Evolutionary conservation across 2,888 invertebrate genomes (phyloP), one percentile per base, ranked within the genome.

Genomic region (Drosophila mimetica): DNA sequence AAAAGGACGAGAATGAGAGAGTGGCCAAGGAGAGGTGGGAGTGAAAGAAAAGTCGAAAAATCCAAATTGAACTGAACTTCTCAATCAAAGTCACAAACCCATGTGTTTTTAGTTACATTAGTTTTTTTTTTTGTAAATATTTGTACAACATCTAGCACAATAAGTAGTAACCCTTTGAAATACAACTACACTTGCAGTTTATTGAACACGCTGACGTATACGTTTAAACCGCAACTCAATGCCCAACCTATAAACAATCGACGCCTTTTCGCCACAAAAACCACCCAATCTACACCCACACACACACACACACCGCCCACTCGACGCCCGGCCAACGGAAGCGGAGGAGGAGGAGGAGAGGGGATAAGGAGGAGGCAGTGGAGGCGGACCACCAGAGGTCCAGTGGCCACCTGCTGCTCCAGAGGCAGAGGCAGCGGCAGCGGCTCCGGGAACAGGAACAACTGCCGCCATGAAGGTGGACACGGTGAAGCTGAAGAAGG

Each of bases 401-500:
- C n/a, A n/a, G n/a, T 34, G 46, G 66, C 46, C 52, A 63, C 64
- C 64, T 44, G 44, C 66, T 44, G 46, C 66, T 47, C 41, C 32
- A 25, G 20, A n/a, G n/a, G n/a, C n/a, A n/a, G n/a, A n/a, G n/a
- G n/a, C n/a, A 25, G 20, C 28, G 8, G 8, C 28, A 28, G 8
- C 2, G 8, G 22, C 48, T 28, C 28, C 44, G n/a, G n/a, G 7
- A 32, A 22, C 34, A 20, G n/a, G 7, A 32, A 22, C 34, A 50
- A 25, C 25, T 44, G 25, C 57, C 46, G 74, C 91, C 88, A 96
- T 96, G 96, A 96, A 96, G 93, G 96, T 96, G 89, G 96, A 96
- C 90, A 94, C 95, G 88, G 94, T 93, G 85, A 95, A 96, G 91
- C 93, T 96, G 87, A 96, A 96, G 92, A 96, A 96, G 92, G 95